Evolutionary conservation across 2,888 invertebrate species (phyloP).

Genomic region (Pristionchus mayeri): DNA sequence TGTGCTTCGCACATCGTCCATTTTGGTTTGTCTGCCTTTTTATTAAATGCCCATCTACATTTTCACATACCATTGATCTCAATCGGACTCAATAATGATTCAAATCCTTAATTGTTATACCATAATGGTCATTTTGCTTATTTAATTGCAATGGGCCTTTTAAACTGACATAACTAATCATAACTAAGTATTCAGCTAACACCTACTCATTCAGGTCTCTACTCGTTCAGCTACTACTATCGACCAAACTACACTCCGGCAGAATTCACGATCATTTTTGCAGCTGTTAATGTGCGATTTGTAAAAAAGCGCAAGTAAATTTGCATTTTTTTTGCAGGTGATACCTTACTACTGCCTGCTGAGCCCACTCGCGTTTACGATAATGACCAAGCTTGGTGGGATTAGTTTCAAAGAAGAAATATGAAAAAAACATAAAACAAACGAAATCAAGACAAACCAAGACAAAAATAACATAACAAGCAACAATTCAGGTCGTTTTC

Average conservation of each 20-base stretch:
- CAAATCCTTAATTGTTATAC: too few relatives aligned
- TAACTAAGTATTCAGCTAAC: too few relatives aligned
- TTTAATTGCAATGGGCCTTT: too few relatives aligned
- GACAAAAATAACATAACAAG: too few relatives aligned
- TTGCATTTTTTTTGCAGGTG: background rate
- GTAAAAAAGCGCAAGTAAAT: background rate
- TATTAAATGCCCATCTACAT: too few relatives aligned
- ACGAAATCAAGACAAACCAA: too few relatives aligned
- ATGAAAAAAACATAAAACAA: too few relatives aligned
- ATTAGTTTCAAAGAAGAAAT: background rate
- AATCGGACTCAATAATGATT: too few relatives aligned
- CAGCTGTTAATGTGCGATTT: background rate
- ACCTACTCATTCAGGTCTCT: too few relatives aligned
- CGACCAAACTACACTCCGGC: background rate
- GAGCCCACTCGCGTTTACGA: background rate
- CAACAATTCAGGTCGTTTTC: too few relatives aligned
- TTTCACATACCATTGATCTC: background rate
- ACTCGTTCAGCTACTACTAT: background rate
- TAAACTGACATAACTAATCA: too few relatives aligned
- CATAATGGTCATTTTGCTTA: too few relatives aligned
- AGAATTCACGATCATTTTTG: background rate
- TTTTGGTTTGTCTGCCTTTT: background rate
- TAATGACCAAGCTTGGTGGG: background rate
- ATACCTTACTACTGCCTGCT: background rate
- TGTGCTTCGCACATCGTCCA: background rate